Evolutionary conservation across 1,140 invertebrate species (phyloP), one percentile per base, ranked within the genome.

Genomic region (Holcopasites calliopsidis): DNA sequence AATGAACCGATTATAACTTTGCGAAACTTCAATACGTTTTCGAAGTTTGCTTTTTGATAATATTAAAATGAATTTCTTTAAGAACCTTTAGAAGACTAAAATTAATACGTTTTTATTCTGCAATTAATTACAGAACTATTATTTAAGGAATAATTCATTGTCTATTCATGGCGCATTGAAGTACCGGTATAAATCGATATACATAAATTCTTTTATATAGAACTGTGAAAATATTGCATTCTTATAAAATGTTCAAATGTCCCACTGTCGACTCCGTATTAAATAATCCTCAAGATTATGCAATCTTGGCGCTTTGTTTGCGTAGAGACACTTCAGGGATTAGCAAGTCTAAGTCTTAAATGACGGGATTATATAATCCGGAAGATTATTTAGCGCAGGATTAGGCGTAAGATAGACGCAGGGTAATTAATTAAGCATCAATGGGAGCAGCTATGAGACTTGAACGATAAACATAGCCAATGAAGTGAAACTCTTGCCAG

Each of bases 341-440:
- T 83, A 84, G 73, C 70, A 72, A 80, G 73, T 80, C 69, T 75
- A 79, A 82, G 77, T 80, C 80, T 70, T 74, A 83, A 84, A 84
- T 80, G 82, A 76, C 64, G 57, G 81, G 82, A 84, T 84, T 84
- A 80, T 83, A 73, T 80, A 84, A 84, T 84, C 71, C 68, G 23
- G 68, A 52, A 61, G 81, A 80, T 83, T 84, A 75, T 74, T 83
- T 83, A 73, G 77, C 62, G 62, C 66, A 35, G 72, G 77, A 82
- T 83, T 84, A 83, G 60, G 44, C 66, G 62, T 73, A 70, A 70
- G 80, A 79, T 73, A 68, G 77, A 79, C 78, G 78, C 54, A 18
- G n/a, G 44, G 65, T 77, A 79, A 79, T 83, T 79, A 82, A 76
- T 83, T 82, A 68, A 49, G 38, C 62, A 71, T 78, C 64, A 57